Percentiles rank a stretch among this genome's conserved stretches.
phyloP scores from a whole-genome alignment of 2,113 vertebrate genomes.

The Copsychus sechellarum region DNA sequence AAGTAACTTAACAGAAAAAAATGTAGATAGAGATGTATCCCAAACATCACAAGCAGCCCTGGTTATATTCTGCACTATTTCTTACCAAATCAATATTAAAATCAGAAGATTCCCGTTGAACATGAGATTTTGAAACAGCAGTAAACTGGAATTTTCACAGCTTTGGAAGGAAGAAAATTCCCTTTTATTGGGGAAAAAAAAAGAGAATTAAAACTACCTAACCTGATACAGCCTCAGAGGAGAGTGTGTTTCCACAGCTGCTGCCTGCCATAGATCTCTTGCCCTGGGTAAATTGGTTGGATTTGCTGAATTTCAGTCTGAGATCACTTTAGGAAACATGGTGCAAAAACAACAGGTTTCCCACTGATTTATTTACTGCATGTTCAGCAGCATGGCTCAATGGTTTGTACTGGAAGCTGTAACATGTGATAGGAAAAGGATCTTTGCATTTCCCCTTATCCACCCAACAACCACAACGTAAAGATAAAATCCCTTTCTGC shows the following conservation, averaged over 20 bases:
- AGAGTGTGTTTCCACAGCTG: not conserved
- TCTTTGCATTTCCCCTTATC: not conserved
- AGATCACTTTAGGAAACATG: fast-evolving
- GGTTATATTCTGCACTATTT: not conserved
- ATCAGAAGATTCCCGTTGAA: not conserved
- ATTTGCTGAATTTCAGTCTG: not conserved
- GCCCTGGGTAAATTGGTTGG: not conserved
- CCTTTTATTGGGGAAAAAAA: not conserved
- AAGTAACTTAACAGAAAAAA: not conserved
- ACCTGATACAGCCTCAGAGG: not conserved
- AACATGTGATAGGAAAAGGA: not conserved
- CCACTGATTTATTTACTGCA: not conserved
- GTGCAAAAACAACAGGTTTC: not conserved
- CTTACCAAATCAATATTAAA: not conserved
- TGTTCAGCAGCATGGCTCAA: fast-evolving
- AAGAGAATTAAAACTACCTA: not conserved
- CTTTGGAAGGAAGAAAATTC: not conserved
- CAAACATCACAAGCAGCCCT: not conserved
- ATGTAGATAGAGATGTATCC: fast-evolving
- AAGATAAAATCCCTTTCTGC: not conserved
- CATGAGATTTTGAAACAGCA: not conserved
- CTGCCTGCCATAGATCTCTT: not conserved
- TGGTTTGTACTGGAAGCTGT: not conserved
- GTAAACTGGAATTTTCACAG: not conserved
- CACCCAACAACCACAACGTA: fast-evolving